Conservation (phyloP, 2,888 invertebrate genomes). For the Morinoia aosen region DNA sequence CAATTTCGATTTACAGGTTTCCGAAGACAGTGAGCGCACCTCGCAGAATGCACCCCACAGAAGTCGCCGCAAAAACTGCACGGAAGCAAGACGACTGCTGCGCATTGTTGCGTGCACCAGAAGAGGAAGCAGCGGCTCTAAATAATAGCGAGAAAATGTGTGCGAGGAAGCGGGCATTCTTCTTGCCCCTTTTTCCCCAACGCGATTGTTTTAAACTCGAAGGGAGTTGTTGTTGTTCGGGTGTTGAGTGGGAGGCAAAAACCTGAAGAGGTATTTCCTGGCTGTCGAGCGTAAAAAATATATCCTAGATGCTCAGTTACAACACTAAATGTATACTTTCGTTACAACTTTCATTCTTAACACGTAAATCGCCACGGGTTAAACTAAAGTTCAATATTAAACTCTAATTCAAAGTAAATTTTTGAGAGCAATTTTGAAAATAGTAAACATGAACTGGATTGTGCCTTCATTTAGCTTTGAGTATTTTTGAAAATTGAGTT, state of each 20-base stretch:
- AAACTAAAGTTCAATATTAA: no score
- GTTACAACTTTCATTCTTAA: no score
- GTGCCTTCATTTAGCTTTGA: no score
- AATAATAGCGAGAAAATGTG: background rate
- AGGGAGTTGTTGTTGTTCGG: background rate
- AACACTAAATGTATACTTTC: background rate
- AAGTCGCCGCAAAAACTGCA: background rate
- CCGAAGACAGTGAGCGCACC: no score
- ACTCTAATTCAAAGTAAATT: no score
- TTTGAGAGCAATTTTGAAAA: no score
- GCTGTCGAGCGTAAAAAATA: background rate
- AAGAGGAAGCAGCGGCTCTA: background rate
- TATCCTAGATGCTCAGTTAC: background rate
- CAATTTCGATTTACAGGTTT: no score
- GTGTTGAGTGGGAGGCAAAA: background rate
- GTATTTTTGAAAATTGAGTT: no score
- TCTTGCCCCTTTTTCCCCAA: background rate
- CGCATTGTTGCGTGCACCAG: background rate
- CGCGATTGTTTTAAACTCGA: constrained; percentile 24
- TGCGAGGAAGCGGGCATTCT: constrained; percentile 25
- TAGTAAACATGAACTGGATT: no score
- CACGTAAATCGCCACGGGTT: no score
- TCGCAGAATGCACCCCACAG: no score
- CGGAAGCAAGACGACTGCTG: background rate
- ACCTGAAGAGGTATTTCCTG: constrained; percentile 20